Percentiles rank a stretch among this genome's conserved stretches.
phyloP scores from a whole-genome alignment of 2,888 invertebrate genomes.

The Ectropis crepuscularia region DNA sequence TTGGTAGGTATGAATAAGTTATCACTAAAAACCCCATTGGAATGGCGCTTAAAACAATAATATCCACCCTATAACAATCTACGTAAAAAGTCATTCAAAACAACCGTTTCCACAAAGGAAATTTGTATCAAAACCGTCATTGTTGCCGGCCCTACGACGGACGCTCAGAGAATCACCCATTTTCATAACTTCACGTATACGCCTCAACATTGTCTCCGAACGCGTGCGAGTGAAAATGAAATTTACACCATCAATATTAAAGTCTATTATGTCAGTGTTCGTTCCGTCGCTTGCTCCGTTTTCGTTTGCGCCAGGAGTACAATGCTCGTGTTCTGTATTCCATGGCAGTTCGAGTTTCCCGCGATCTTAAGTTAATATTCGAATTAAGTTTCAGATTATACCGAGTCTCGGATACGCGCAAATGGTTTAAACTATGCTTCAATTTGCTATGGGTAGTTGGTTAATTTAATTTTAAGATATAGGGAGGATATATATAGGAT shows the following conservation, averaged over 20 bases:
- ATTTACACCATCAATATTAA: constrained; percentile 44
- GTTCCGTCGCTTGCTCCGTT: constrained; percentile 41
- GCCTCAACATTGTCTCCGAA: constrained; percentile 22
- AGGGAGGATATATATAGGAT: too few species aligned
- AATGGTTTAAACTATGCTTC: constrained; percentile 40
- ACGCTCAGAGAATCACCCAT: constrained; percentile 48
- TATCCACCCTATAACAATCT: constrained; percentile 25
- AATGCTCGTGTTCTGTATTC: constrained; percentile 70
- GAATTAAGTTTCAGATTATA: constrained; percentile 63
- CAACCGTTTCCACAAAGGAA: constrained; percentile 64
- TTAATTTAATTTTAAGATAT: constrained; percentile 3
- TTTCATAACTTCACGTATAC: constrained; percentile 59
- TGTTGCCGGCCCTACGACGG: constrained; percentile 51
- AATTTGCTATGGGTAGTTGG: too few species aligned
- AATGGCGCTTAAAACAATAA: constrained; percentile 22
- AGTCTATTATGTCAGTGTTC: constrained; percentile 47
- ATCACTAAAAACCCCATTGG: not conserved
- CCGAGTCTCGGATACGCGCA: constrained; percentile 34
- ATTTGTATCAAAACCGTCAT: constrained; percentile 71
- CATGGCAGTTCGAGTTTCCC: constrained; percentile 62
- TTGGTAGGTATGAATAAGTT: too few species aligned
- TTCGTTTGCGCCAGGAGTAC: constrained; percentile 45
- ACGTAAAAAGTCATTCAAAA: constrained; percentile 55
- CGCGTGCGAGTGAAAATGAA: constrained; percentile 47
- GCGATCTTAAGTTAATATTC: constrained; percentile 72